These are phyloP conservation scores for Odontocolon sp. DNA, from an alignment of 2,888 invertebrate species.

Conservation along the genomic window DNA sequence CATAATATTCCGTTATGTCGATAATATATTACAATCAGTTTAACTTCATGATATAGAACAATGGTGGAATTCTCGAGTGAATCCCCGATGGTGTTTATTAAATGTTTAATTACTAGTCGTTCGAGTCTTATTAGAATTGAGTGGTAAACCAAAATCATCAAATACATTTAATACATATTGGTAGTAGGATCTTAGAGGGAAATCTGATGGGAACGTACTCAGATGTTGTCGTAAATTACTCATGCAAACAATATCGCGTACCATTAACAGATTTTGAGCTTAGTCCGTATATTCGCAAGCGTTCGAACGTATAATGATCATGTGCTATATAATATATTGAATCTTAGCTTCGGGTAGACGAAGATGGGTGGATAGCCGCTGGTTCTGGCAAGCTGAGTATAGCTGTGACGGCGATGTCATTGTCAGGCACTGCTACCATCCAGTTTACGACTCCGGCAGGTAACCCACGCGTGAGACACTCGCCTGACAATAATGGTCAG, in stretches of 20 bases:
- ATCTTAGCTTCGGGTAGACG: constrained; percentile 26
- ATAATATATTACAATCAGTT: too few species aligned
- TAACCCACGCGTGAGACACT: constrained; percentile 43
- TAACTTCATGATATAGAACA: too few species aligned
- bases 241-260: constrained; percentile 5
- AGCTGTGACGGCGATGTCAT: constrained; percentile 58
- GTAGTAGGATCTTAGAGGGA: background rate
- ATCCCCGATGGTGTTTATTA: too few species aligned
- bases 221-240: constrained; percentile 1
- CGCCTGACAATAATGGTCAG: constrained; percentile 68
- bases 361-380: constrained; percentile 38
- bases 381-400: constrained; percentile 51
- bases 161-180: too few species aligned
- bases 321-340: constrained; percentile 13
- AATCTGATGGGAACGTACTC: too few species aligned
- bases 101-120: too few species aligned
- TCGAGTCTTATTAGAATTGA: too few species aligned
- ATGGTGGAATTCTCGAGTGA: too few species aligned
- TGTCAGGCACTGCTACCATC: constrained; percentile 61
- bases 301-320: background rate
- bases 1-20: too few species aligned
- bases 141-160: too few species aligned
- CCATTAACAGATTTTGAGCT: background rate
- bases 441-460: constrained; percentile 67
- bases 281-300: background rate